A percentile compares a stretch with the other conserved stretches of the same genome.
These are phyloP conservation scores for Pyrrhia umbra DNA, from an alignment of 2,888 invertebrate genomes.

Conservation along the genomic window DNA sequence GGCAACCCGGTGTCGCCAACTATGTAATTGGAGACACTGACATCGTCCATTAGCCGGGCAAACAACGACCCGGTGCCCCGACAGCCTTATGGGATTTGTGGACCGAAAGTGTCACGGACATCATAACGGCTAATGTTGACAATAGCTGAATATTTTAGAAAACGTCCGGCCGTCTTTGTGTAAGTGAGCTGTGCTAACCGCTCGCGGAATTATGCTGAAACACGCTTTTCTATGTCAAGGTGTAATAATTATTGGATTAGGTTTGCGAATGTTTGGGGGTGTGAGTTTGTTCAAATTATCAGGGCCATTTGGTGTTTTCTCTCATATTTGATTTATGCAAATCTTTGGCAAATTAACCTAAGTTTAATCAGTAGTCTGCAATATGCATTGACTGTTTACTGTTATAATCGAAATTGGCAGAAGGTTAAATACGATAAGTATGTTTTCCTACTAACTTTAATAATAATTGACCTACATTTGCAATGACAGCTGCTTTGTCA, in stretches of 20 bases:
- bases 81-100: constrained; percentile 57
- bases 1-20: constrained; percentile 55
- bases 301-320: background rate
- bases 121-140: constrained; percentile 34
- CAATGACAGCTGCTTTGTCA: constrained; percentile 3
- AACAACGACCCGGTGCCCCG: constrained; percentile 62
- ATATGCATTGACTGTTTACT: background rate
- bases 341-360: background rate
- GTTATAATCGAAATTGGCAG: no score
- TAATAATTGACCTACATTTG: constrained; percentile 20
- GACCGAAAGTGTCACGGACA: constrained; percentile 53
- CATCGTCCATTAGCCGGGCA: constrained; percentile 61
- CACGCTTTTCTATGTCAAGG: constrained; percentile 7
- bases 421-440: background rate
- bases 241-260: constrained; percentile 11
- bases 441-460: constrained; percentile 7
- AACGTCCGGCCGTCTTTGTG: constrained; percentile 6
- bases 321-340: background rate
- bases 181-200: constrained; percentile 4
- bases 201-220: constrained; percentile 29
- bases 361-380: background rate
- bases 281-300: background rate
- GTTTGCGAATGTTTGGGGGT: constrained; percentile 4
- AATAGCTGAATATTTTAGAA: constrained; percentile 30
- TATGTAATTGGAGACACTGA: constrained; percentile 61